Evolutionary conservation across 2,888 invertebrate genomes (phyloP).

Genomic region (Diplolepis rosae): DNA sequence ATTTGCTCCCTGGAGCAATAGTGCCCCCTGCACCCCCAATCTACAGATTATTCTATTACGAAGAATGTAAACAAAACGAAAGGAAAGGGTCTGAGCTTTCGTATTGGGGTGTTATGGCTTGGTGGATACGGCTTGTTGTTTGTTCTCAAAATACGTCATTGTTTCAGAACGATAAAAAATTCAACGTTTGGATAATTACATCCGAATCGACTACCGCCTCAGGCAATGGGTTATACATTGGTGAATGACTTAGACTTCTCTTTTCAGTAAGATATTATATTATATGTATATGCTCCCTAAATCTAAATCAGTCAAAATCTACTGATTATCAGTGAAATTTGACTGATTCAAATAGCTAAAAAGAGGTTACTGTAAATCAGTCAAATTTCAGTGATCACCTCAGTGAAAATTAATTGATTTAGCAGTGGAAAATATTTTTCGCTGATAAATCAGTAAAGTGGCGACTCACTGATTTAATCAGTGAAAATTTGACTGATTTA

Average conservation of each 20-base stretch:
- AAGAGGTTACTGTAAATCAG: too few relatives aligned
- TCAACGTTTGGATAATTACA: constrained; percentile 79
- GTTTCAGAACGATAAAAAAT: constrained; percentile 80
- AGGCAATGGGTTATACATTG: constrained; percentile 51
- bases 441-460: too few relatives aligned
- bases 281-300: background rate
- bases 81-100: constrained; percentile 37
- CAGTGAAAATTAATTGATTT: too few relatives aligned
- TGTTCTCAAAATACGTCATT: constrained; percentile 81
- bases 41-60: constrained; percentile 71
- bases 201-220: constrained; percentile 75
- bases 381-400: too few relatives aligned
- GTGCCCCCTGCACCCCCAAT: constrained; percentile 42
- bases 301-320: background rate
- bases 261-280: background rate
- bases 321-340: background rate
- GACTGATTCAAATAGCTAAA: background rate
- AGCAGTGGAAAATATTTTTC: too few relatives aligned
- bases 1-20: constrained; percentile 5
- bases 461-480: too few relatives aligned
- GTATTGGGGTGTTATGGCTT: too few relatives aligned
- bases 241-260: background rate
- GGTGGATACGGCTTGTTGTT: too few relatives aligned
- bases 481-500: too few relatives aligned
- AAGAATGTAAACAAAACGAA: constrained; percentile 61